Base-by-base conservation (phyloP, 2,888 invertebrate species). In the Athripsodes cinereus region DNA sequence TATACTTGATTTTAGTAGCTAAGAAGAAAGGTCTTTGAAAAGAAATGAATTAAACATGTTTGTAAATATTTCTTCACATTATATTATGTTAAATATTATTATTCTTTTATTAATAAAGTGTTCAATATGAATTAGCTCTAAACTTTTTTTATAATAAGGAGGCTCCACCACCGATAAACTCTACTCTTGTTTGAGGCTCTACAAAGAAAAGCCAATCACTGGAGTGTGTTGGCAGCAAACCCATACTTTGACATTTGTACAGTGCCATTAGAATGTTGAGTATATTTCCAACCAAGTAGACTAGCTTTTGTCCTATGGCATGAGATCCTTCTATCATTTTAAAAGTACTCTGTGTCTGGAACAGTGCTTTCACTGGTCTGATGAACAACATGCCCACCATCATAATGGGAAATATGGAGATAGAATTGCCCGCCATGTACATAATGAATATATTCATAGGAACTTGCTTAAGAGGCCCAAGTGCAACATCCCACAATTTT, bases 381-480 rank as follows among this genome's bases (percentile, higher is more conserved):
- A 98, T 90, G 67, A 98, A 88, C 76, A 99, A 83, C 99, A 99
- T 99, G 47, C 96, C 97, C 8, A 99, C 96, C 99, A 99, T 99
- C 99, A 99, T 99, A 51, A 99, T 99, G 0, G 99, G 99, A 69
- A 99, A 98, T 67, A 99, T 98, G 0, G 97, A 98, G 68, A 99
- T 97, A 0, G 97, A 96, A 73, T 95, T 97, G 18, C 98, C 98
- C 55, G 98, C 96, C 99, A 99, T 99, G 75, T 98, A 99, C 96
- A 99, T 97, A 60, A 99, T 95, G 72, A 99, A 96, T 62, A 99
- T 79, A 74, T 99, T 99, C 99, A 99, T 99, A 1, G 97, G 97
- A 65, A 92, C 92, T 78, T 93, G 96, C 73, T 97, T 97, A 31
- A 98, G 72, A 2, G 98, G 97, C 0, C 92, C 96, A 18, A 97